phyloP scores from a whole-genome alignment of 2,888 invertebrate genomes.

The Pasiphila rectangulata region DNA sequence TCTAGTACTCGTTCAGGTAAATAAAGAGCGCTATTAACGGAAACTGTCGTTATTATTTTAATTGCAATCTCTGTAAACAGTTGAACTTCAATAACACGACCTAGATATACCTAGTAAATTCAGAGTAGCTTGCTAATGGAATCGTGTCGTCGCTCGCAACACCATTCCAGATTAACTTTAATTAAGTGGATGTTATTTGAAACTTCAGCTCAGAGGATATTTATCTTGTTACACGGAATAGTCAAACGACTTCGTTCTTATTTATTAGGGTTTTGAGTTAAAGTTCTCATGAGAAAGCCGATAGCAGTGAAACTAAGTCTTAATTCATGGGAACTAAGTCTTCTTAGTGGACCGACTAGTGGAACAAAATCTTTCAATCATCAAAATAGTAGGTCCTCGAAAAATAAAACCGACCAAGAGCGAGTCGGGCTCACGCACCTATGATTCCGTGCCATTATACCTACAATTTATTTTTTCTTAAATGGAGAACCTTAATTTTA shows the following conservation, averaged over 20 bases:
- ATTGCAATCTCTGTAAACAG: slow-evolving; percentile 41
- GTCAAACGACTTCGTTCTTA: slow-evolving; percentile 27
- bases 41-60: slow-evolving; percentile 23
- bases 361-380: too few species aligned
- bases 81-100: slow-evolving; percentile 44
- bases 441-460: too few species aligned
- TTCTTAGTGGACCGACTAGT: too few species aligned
- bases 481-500: too few species aligned
- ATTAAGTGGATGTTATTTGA: slow-evolving; percentile 73
- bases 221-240: slow-evolving; percentile 50
- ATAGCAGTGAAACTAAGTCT: too few species aligned
- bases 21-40: slow-evolving; percentile 23
- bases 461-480: too few species aligned
- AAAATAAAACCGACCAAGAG: too few species aligned
- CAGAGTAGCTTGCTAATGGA: slow-evolving; percentile 64
- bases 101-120: slow-evolving; percentile 47
- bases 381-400: too few species aligned
- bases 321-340: not conserved
- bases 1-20: too few species aligned
- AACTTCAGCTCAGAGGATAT: slow-evolving; percentile 59
- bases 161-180: slow-evolving; percentile 73
- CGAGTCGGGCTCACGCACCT: too few species aligned
- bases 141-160: slow-evolving; percentile 64
- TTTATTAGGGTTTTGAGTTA: slow-evolving; percentile 21
- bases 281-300: too few species aligned